Evolutionary conservation across 2,113 vertebrate genomes (phyloP).

Genomic region (Leucopsar rothschildi): DNA sequence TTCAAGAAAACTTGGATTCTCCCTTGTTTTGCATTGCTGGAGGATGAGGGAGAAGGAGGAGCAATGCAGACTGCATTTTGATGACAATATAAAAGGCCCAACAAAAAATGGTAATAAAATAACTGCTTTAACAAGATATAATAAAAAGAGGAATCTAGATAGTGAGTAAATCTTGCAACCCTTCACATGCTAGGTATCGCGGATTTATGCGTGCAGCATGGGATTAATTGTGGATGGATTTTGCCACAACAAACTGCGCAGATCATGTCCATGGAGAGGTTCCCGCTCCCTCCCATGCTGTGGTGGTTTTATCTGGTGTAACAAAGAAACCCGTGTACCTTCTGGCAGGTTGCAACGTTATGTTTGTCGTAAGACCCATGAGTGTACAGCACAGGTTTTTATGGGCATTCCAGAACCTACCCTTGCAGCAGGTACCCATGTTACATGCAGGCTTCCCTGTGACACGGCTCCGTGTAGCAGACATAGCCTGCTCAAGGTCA

Average conservation of each 20-base stretch:
- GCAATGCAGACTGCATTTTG: neutral
- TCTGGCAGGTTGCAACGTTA: neutral
- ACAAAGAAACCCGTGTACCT: neutral
- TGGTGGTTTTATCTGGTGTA: neutral
- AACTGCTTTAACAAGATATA: neutral
- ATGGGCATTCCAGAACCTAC: neutral
- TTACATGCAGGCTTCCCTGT: too few species aligned
- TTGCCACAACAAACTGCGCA: rapidly evolving
- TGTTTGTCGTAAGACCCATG: neutral
- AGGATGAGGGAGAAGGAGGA: rapidly evolving
- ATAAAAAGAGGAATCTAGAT: neutral
- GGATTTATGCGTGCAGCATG: rapidly evolving
- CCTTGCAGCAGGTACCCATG: neutral
- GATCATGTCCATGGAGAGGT: neutral
- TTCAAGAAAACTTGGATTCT: neutral
- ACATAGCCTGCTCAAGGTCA: neutral
- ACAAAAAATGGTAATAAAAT: neutral
- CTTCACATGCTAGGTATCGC: rapidly evolving
- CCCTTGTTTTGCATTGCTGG: neutral
- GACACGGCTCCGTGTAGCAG: neutral
- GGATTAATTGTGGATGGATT: neutral
- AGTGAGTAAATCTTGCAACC: neutral
- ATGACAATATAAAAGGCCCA: neutral
- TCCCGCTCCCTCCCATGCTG: neutral
- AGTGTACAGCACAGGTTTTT: neutral